Conservation (phyloP, 2,797 vertebrate genomes). For the Thaleichthys pacificus region DNA sequence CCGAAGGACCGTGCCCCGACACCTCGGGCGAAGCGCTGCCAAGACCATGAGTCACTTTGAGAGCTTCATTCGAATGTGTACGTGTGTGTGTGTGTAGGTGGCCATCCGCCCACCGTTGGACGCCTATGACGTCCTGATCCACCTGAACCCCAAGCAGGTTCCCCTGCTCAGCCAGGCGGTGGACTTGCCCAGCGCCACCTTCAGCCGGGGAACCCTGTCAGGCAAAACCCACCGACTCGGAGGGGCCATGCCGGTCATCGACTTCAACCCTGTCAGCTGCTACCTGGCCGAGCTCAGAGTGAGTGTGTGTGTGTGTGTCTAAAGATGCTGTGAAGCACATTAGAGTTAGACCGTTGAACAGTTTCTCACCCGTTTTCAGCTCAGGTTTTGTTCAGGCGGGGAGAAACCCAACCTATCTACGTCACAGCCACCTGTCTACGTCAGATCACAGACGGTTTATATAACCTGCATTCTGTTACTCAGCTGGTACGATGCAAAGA, state of each 20-base stretch:
- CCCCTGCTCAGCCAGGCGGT: constrained; percentile 83
- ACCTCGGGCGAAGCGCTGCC: too few relatives aligned
- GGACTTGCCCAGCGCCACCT: constrained; percentile 74
- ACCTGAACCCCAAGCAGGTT: constrained; percentile 83
- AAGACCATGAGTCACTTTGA: too few relatives aligned
- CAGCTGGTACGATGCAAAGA: too few relatives aligned
- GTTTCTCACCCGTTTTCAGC: too few relatives aligned
- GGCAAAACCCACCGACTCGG: constrained; percentile 31
- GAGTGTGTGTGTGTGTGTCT: constrained; percentile 44
- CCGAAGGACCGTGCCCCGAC: too few relatives aligned
- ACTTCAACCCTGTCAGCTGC: constrained; percentile 86
- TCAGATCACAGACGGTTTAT: too few relatives aligned
- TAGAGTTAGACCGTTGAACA: too few relatives aligned
- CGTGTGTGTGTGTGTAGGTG: constrained; percentile 68
- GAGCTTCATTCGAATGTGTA: background rate
- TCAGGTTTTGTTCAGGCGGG: too few relatives aligned
- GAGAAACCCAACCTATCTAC: too few relatives aligned
- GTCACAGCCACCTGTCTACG: too few relatives aligned
- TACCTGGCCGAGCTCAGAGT: constrained; percentile 89
- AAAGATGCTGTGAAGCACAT: too few relatives aligned
- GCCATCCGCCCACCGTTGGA: constrained; percentile 90
- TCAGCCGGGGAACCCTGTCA: constrained; percentile 71
- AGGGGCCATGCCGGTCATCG: constrained; percentile 81
- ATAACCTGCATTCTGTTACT: too few relatives aligned
- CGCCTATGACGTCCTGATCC: constrained; percentile 88